Conservation (phyloP, 2,797 vertebrate species). For the Brachyrhaphis roseni region DNA sequence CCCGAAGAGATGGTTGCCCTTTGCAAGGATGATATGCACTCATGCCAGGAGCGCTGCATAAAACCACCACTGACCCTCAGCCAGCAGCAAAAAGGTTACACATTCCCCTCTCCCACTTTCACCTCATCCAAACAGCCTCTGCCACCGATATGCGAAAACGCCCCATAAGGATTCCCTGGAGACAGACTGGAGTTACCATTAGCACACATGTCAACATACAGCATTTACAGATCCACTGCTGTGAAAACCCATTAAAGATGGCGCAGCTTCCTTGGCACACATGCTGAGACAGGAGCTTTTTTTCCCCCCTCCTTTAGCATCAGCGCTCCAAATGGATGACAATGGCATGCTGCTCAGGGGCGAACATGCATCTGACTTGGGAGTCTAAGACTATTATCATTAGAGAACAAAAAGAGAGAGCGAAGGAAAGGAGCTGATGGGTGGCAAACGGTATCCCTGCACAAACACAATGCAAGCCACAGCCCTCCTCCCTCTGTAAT, state of each 20-base stretch:
- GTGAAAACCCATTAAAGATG: conserved; percentile 70
- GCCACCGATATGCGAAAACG: conserved; percentile 36
- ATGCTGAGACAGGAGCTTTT: conserved; percentile 42
- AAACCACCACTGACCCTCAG: conserved; percentile 63
- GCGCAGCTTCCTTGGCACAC: conserved; percentile 44
- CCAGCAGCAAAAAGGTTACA: conserved; percentile 68
- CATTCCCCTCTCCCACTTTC: conserved; percentile 33
- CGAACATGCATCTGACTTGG: conserved; percentile 50
- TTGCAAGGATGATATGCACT: conserved; percentile 66
- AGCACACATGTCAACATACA: conserved; percentile 74
- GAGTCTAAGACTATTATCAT: conserved; percentile 56
- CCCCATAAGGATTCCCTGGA: conserved; percentile 52
- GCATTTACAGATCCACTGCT: conserved; percentile 68
- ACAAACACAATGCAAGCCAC: conserved; percentile 49
- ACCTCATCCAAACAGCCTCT: conserved; percentile 51
- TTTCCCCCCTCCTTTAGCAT: conserved; percentile 25
- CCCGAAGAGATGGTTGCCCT: conserved; percentile 68
- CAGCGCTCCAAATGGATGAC: conserved; percentile 38
- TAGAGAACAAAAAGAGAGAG: conserved; percentile 42
- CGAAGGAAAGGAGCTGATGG: conserved; percentile 36
- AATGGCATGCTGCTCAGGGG: conserved; percentile 37
- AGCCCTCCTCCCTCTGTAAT: conserved; percentile 42
- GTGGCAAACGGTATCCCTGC: conserved; percentile 46
- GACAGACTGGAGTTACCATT: conserved; percentile 59
- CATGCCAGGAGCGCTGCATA: conserved; percentile 42